Percentiles rank a stretch among this genome's conserved stretches.
Conservation (phyloP, 2,888 invertebrate genomes). For the Hypolimnas misippus region DNA sequence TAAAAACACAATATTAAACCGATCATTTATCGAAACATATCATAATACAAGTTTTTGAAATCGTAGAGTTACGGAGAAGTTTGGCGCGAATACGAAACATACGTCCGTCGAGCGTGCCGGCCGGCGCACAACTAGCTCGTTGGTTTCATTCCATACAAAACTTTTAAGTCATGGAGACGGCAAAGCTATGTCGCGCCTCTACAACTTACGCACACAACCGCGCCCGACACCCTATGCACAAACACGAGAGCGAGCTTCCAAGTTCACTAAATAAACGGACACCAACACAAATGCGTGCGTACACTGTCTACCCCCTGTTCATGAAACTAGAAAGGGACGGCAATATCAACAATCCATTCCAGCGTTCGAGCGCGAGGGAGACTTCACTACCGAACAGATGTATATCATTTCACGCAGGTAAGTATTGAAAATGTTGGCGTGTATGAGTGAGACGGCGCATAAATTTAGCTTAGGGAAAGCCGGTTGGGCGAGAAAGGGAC, state of each 20-base stretch:
- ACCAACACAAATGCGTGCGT: conserved; percentile 79
- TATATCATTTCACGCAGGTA: conserved; percentile 84
- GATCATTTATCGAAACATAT: conserved; percentile 50
- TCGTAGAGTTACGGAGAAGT: conserved; percentile 77
- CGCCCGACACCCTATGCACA: conserved; percentile 78
- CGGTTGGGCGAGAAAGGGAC: conserved; percentile 76
- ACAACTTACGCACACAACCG: conserved; percentile 78
- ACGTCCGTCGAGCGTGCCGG: conserved; percentile 71
- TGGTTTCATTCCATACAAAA: conserved; percentile 78
- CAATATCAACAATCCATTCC: conserved; percentile 81
- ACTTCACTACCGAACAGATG: conserved; percentile 77
- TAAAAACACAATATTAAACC: conserved; percentile 49
- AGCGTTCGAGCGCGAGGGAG: conserved; percentile 61
- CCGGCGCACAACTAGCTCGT: conserved; percentile 80
- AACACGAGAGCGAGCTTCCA: conserved; percentile 81
- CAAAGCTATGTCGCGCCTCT: conserved; percentile 84
- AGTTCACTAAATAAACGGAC: conserved; percentile 84
- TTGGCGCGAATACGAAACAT: conserved; percentile 59
- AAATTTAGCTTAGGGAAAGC: conserved; percentile 79
- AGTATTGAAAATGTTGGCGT: conserved; percentile 82
- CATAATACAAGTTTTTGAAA: conserved; percentile 62
- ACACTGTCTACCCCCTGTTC: conserved; percentile 82
- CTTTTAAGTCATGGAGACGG: conserved; percentile 84
- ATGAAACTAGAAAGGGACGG: conserved; percentile 73
- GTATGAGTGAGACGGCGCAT: conserved; percentile 73